Evolutionary conservation across 2,113 vertebrate species (phyloP).

Genomic region (Jacana jacana): DNA sequence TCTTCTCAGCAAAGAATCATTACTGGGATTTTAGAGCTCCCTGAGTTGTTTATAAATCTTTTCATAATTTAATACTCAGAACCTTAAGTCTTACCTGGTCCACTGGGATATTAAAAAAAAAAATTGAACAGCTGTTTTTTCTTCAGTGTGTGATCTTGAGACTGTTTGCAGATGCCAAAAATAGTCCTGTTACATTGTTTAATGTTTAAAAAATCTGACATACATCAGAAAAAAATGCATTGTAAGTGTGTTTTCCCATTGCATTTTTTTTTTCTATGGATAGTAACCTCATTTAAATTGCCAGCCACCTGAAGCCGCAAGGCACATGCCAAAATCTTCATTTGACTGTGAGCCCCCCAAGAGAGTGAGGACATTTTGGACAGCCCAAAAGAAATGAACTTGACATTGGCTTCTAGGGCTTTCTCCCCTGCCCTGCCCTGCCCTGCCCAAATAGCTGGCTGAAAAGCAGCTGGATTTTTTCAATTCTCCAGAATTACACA

Average conservation of each 20-base stretch:
- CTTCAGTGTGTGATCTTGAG: neutral
- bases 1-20: neutral
- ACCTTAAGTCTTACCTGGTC: neutral
- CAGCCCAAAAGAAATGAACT: neutral
- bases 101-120: neutral
- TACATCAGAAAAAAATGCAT: neutral
- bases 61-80: neutral
- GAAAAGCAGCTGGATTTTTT: neutral
- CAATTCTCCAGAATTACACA: neutral
- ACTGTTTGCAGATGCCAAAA: neutral
- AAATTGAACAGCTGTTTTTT: neutral
- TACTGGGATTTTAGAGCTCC: neutral
- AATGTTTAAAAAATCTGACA: neutral
- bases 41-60: neutral
- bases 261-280: neutral
- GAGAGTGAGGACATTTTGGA: rapidly evolving
- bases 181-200: neutral
- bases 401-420: neutral
- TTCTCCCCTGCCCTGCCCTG: neutral
- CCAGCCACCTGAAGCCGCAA: neutral
- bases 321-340: neutral
- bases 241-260: neutral
- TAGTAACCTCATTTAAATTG: neutral
- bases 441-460: neutral
- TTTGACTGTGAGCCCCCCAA: neutral